Base-by-base conservation (phyloP, 2,888 invertebrate genomes). In the Cephus spinipes region DNA sequence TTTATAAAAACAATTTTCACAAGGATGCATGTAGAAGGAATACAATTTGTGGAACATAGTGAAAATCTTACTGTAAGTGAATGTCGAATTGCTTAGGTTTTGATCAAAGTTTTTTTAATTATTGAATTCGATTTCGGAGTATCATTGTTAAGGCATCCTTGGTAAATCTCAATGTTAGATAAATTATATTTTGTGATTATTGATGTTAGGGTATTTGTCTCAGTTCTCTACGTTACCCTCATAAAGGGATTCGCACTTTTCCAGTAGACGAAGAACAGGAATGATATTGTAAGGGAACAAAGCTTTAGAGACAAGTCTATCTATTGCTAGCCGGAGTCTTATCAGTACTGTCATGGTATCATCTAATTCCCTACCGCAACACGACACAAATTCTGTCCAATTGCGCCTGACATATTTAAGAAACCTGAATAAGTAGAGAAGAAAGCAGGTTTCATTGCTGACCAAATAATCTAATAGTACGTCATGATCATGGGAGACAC, bases 211-310 rank as follows among this genome's bases (percentile, higher is more conserved):
- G 32, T 15, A n/a, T 35, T 76, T 71, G n/a, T 81, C 90, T 95
- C 94, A 96, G 92, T 96, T 96, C 86, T 95, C 95, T 88, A 96
- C 95, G 91, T 96, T 96, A 4, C 96, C 96, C 92, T 97, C 97
- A 91, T 97, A 97, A 85, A 97, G 93, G 89, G 95, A 95, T 89
- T 97, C 97, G 88, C 97, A 97, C 83, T 95, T 95, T 90, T 96
- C 96, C 83, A 98, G 92, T 86, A 97, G 92, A 91, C 96, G 94
- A 84, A 97, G 92, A 79, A 98, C 96, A 71, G 97, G 97, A 86
- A 95, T 96, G 87, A 98, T 97, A 91, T 98, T 97, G 91, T 98
- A 98, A 0, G 97, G 97, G 91, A 97, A 97, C 75, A 97, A 92
- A 84, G 96, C 95, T 87, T 95, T 95, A 0, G 96, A 95, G 11